Evolutionary conservation across 2,797 vertebrate species (phyloP).

Genomic region (Aselliscus stoliczkanus): DNA sequence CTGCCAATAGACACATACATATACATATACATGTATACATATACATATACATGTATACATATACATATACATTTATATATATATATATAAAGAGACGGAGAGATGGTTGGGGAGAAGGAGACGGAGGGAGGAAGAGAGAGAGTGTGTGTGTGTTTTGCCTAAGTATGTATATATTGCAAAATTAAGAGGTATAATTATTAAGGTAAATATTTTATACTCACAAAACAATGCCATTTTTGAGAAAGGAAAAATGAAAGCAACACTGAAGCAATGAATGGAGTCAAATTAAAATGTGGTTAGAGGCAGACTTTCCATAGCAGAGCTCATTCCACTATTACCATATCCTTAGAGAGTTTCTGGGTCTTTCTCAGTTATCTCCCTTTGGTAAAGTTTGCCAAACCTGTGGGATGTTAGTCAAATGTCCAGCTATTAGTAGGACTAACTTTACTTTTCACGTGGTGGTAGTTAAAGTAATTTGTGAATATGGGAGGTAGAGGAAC

Average conservation of each 20-base stretch:
- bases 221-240: background rate
- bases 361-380: background rate
- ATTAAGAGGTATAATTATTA: background rate
- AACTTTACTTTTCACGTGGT: background rate
- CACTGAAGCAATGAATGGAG: background rate
- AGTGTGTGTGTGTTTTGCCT: background rate
- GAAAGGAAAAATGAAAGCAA: background rate
- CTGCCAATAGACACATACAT: background rate
- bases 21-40: too few species aligned
- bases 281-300: background rate
- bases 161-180: background rate
- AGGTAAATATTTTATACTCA: background rate
- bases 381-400: background rate
- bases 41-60: too few species aligned
- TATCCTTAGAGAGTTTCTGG: background rate
- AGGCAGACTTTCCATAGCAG: background rate
- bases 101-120: too few species aligned
- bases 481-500: background rate
- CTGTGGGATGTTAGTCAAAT: background rate
- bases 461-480: background rate
- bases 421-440: background rate
- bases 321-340: background rate
- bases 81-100: too few species aligned
- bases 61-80: too few species aligned
- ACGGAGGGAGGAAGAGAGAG: too few species aligned